phyloP scores from a whole-genome alignment of 2,797 vertebrate genomes.

The Lepidocolaptes lacrymiger region DNA sequence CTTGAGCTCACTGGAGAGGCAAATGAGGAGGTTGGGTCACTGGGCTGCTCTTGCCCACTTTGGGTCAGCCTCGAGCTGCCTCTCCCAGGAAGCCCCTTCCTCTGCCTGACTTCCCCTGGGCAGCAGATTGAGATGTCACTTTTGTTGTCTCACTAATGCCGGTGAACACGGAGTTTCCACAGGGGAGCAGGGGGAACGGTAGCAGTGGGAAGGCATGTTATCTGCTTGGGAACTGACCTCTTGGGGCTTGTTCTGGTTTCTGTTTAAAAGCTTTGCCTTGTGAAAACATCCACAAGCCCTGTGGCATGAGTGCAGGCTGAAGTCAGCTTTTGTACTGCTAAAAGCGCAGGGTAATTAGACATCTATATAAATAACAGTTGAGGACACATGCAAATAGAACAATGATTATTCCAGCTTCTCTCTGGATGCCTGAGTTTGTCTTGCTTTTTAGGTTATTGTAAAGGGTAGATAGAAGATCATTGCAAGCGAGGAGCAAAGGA shows the following conservation, averaged over 20 bases:
- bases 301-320: background rate
- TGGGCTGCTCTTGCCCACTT: fast-evolving
- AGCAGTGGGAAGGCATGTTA: background rate
- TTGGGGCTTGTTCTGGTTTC: background rate
- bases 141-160: background rate
- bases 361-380: background rate
- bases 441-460: background rate
- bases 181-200: background rate
- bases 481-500: background rate
- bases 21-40: background rate
- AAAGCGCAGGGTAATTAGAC: background rate
- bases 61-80: background rate
- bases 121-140: background rate
- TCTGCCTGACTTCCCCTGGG: background rate
- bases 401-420: background rate
- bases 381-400: background rate
- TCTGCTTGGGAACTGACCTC: background rate
- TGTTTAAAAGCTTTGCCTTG: background rate
- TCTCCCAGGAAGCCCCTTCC: background rate
- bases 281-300: background rate
- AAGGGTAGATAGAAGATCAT: background rate
- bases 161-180: background rate
- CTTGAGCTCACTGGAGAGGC: background rate
- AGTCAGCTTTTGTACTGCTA: background rate
- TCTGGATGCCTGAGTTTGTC: background rate